phyloP scores from a whole-genome alignment of 1,140 invertebrate genomes.

The Drosophila sucinea region DNA sequence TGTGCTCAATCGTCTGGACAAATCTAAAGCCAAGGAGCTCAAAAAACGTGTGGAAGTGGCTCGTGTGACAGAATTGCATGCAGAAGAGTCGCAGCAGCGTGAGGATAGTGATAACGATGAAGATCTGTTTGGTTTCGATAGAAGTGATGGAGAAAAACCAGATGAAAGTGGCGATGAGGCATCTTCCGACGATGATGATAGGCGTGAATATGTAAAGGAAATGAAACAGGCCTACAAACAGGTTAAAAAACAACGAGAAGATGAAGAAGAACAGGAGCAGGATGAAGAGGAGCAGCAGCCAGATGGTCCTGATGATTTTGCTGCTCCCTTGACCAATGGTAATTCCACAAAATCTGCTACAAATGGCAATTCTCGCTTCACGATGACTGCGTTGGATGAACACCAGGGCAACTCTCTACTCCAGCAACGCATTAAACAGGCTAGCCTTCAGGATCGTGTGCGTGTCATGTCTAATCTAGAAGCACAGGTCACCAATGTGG shows the following conservation, averaged over 20 bases:
- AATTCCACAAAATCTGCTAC: constrained; percentile 1
- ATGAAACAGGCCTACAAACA: constrained; percentile 89
- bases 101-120: constrained; percentile 83
- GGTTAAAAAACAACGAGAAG: constrained; percentile 79
- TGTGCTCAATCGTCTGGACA: constrained; percentile 92
- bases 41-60: constrained; percentile 79
- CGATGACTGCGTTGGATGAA: constrained; percentile 49
- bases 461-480: constrained; percentile 84
- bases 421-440: constrained; percentile 84
- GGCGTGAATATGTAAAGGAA: constrained; percentile 90
- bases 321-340: constrained; percentile 41
- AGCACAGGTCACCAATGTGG: constrained; percentile 85
- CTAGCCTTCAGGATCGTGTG: constrained; percentile 89
- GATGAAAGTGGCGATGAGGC: constrained; percentile 73
- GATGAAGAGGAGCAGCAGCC: constrained; percentile 31
- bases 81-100: constrained; percentile 73
- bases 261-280: constrained; percentile 77
- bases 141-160: constrained; percentile 59
- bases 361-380: constrained; percentile 47
- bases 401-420: constrained; percentile 37
- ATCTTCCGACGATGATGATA: constrained; percentile 93
- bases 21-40: constrained; percentile 86
- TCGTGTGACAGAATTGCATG: constrained; percentile 78
- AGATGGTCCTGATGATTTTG: constrained; percentile 31
- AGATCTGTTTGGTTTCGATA: constrained; percentile 79